Percentiles rank a stretch among this genome's conserved stretches.
These are phyloP conservation scores for Condylostylus longicornis DNA, from an alignment of 1,140 invertebrate species.

Conservation along the genomic window DNA sequence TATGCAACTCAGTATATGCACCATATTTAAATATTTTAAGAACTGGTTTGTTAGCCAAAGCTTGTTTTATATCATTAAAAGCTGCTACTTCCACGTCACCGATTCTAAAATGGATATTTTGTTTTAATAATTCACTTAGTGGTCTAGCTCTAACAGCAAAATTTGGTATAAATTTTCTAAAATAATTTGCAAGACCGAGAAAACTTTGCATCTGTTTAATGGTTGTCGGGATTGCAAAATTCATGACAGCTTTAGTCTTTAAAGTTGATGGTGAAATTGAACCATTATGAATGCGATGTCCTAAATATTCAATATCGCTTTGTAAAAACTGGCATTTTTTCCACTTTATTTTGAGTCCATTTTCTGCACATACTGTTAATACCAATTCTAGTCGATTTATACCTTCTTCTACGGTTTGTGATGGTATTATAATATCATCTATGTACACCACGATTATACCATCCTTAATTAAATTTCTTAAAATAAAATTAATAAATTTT, in stretches of 20 bases:
- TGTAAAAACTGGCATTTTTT: background rate
- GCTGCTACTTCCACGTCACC: constrained; percentile 3
- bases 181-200: background rate
- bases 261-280: background rate
- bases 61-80: constrained; percentile 9
- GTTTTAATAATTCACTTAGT: constrained; percentile 4
- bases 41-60: constrained; percentile 9
- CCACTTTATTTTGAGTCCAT: background rate
- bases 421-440: constrained; percentile 1
- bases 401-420: background rate
- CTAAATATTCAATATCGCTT: background rate
- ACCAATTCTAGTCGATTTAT: background rate
- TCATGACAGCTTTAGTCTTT: background rate
- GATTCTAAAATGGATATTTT: background rate
- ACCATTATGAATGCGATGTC: background rate
- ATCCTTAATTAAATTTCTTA: background rate
- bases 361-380: background rate
- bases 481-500: constrained; percentile 20
- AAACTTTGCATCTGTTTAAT: background rate
- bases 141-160: constrained; percentile 3
- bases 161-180: background rate
- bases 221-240: background rate
- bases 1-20: constrained; percentile 12
- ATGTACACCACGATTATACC: constrained; percentile 1
- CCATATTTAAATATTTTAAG: constrained; percentile 9